Evolutionary conservation across 2,113 vertebrate species (phyloP).

Genomic region (Callaeas wilsoni): DNA sequence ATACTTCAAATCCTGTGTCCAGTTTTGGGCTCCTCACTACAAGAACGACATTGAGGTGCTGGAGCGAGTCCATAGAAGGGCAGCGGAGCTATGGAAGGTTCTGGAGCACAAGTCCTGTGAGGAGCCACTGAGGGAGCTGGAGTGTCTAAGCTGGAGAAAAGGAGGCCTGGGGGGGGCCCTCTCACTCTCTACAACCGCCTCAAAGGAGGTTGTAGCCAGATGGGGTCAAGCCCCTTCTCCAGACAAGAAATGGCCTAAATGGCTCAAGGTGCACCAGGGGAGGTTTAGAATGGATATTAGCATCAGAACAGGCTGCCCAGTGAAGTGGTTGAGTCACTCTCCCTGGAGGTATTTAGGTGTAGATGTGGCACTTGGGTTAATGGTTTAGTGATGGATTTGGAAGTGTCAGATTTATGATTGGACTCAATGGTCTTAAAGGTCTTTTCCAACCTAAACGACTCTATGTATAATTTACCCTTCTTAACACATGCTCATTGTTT

Average conservation of each 20-base stretch:
- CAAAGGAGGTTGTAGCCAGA: background rate
- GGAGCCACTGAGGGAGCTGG: background rate
- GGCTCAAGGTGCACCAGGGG: background rate
- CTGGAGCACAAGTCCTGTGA: background rate
- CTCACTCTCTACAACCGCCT: background rate
- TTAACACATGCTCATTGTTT: background rate
- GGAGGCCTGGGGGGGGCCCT: background rate
- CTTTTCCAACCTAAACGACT: background rate
- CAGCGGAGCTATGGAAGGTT: background rate
- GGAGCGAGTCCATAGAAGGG: background rate
- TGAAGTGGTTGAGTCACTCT: background rate
- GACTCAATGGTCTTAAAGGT: background rate
- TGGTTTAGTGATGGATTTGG: background rate
- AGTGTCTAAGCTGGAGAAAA: background rate
- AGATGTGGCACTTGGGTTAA: background rate
- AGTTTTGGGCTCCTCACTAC: background rate
- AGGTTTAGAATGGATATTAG: background rate
- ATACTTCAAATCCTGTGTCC: background rate
- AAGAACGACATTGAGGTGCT: background rate
- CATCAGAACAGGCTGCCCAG: background rate
- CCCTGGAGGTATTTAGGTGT: background rate
- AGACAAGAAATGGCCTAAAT: background rate
- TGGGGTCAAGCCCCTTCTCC: background rate
- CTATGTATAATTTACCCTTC: background rate
- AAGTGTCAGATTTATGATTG: background rate